These are phyloP conservation scores for Chymomyza fuscimana DNA, from an alignment of 2,888 invertebrate species.

Conservation along the genomic window DNA sequence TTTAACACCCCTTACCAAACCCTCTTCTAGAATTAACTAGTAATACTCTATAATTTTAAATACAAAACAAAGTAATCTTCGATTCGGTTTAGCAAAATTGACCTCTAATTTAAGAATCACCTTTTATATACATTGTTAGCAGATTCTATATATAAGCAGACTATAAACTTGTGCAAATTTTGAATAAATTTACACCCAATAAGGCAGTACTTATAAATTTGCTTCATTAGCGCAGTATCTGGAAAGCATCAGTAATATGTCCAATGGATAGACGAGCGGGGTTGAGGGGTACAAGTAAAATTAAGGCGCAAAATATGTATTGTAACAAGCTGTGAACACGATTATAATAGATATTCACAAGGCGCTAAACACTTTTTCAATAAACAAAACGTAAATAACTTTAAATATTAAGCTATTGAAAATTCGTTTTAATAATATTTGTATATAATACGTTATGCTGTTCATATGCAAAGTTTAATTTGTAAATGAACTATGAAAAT, in stretches of 20 bases:
- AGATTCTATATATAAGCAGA: not conserved
- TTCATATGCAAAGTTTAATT: not conserved
- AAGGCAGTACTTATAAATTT: slow-evolving; percentile 18
- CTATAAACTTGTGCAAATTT: slow-evolving; percentile 35
- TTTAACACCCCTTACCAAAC: not conserved
- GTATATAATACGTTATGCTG: not conserved
- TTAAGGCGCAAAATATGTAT: slow-evolving; percentile 25
- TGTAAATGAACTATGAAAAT: not conserved
- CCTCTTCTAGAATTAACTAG: too few species aligned
- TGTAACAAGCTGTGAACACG: slow-evolving; percentile 37
- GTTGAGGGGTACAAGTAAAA: slow-evolving; percentile 5
- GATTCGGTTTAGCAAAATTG: not conserved
- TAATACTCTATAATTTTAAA: too few species aligned
- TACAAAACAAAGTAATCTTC: not conserved
- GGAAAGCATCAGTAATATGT: not conserved
- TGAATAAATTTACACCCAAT: slow-evolving; percentile 53
- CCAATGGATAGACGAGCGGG: not conserved
- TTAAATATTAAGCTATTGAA: slow-evolving; percentile 29
- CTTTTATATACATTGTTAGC: not conserved
- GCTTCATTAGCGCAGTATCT: not conserved
- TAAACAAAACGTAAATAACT: slow-evolving; percentile 34
- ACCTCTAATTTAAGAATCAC: not conserved
- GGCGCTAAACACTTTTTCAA: slow-evolving; percentile 38
- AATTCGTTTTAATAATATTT: slow-evolving; percentile 17
- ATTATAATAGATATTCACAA: slow-evolving; percentile 18